Percentiles rank a stretch among this genome's conserved stretches.
These are phyloP conservation scores for Euura lappo DNA, from an alignment of 1,140 invertebrate species.

Conservation along the genomic window DNA sequence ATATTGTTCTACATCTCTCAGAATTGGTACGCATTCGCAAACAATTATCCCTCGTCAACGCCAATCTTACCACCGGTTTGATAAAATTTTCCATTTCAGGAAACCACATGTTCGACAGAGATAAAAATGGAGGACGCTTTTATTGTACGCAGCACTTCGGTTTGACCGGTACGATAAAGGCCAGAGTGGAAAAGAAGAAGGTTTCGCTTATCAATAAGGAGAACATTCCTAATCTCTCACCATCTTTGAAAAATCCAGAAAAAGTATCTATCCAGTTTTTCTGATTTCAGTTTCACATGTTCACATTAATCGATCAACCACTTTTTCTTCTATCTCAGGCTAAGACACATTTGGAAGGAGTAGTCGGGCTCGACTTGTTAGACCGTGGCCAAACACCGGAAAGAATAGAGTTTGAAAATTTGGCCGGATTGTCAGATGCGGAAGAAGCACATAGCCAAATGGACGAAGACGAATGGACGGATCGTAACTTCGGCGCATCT, in stretches of 20 bases:
- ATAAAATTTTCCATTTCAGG: slow-evolving; percentile 47
- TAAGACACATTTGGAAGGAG: slow-evolving; percentile 52
- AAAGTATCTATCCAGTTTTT: slow-evolving; percentile 38
- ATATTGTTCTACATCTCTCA: slow-evolving; percentile 73
- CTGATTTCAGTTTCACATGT: background rate
- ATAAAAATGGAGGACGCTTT: slow-evolving; percentile 75
- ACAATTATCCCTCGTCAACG: background rate
- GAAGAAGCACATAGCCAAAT: slow-evolving; percentile 81
- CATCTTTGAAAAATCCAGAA: slow-evolving; percentile 46
- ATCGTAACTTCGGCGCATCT: slow-evolving; percentile 85
- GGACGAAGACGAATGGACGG: slow-evolving; percentile 93
- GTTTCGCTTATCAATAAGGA: slow-evolving; percentile 53
- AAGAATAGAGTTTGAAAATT: slow-evolving; percentile 78
- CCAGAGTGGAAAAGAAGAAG: slow-evolving; percentile 51
- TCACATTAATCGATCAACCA: background rate
- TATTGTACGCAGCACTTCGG: slow-evolving; percentile 85
- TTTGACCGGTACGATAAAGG: slow-evolving; percentile 62
- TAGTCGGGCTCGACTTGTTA: slow-evolving; percentile 64
- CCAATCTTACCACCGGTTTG: slow-evolving; percentile 4
- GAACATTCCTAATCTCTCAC: slow-evolving; percentile 51
- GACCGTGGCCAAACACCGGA: slow-evolving; percentile 79
- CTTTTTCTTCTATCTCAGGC: slow-evolving; percentile 33
- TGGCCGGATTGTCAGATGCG: slow-evolving; percentile 67
- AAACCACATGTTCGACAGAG: slow-evolving; percentile 78
- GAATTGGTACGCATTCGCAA: slow-evolving; percentile 64